phyloP scores from a whole-genome alignment of 2,888 invertebrate genomes.

The Acronicta leporina region DNA sequence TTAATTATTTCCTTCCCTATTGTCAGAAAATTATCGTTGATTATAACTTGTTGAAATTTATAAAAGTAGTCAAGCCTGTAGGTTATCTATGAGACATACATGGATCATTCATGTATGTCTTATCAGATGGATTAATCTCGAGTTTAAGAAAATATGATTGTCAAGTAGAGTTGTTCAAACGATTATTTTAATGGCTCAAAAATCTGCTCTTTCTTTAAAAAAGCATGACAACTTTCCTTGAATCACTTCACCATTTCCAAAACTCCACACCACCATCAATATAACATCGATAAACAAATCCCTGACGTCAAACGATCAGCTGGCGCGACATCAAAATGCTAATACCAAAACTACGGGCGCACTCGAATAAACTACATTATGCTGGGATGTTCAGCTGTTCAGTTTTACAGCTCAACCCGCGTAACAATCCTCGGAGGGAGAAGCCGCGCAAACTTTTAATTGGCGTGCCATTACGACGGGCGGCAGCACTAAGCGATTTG shows the following conservation, averaged over 20 bases:
- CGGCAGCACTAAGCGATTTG: slow-evolving; percentile 88
- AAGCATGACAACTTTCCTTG: slow-evolving; percentile 1
- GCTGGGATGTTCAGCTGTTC: slow-evolving; percentile 80
- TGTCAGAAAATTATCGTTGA: no score
- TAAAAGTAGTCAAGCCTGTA: no score
- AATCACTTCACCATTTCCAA: slow-evolving; percentile 11
- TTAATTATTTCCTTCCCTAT: no score
- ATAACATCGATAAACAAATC: slow-evolving; percentile 54
- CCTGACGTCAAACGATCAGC: slow-evolving; percentile 59
- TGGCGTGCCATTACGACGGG: slow-evolving; percentile 88
- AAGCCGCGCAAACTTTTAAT: slow-evolving; percentile 87
- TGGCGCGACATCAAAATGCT: slow-evolving; percentile 82
- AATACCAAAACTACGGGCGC: slow-evolving; percentile 75
- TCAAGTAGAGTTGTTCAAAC: no score
- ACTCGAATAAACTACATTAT: slow-evolving; percentile 83
- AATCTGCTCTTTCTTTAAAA: background rate
- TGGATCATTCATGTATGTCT: no score
- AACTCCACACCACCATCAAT: slow-evolving; percentile 34
- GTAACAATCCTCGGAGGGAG: slow-evolving; percentile 83
- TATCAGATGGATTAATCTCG: no score
- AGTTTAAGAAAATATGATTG: no score
- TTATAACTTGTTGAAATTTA: no score
- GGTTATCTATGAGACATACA: no score
- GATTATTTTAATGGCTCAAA: no score
- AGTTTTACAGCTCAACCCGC: slow-evolving; percentile 82